Base-by-base conservation (phyloP, 2,888 invertebrate species). In the Erynnis tages region DNA sequence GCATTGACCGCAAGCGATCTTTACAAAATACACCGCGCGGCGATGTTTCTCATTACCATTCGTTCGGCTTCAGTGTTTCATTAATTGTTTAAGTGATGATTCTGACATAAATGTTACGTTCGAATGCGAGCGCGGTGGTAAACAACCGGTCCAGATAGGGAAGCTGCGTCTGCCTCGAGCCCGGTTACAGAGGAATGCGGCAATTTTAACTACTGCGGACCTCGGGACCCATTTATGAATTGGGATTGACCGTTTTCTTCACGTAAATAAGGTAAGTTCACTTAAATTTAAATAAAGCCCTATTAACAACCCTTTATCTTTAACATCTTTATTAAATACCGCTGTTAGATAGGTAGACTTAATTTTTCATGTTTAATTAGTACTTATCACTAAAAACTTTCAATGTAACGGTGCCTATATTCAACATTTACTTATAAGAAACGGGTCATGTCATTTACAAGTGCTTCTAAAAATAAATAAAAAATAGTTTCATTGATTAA, bases 181-280 rank as follows among this genome's bases (percentile, higher is more conserved):
- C 82, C 76, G 81, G 73, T 76, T 81, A 81, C 82, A 80, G 79
- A 79, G 88, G 88, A 89, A 89, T 89, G 88, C 88, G 85, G 88
- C 81, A 87, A 87, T 86, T 87, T 88, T 87, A 87, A 86, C 87
- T 84, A 86, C 86, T 86, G 86, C 87, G 80, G 86, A 81, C 80
- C 73, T 78, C 80, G 76, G 81, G 77, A 82, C 79, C 80, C 78
- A 78, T 80, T 81, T 75, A 75, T 71, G 76, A 78, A 76, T 77
- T 81, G 79, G 82, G 79, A 80, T 80, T 77, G 71, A 74, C 73
- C 71, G 70, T 68, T 68, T 73, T 68, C 74, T 67, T 65, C 67
- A 62, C 65, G 62, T 62, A 64, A 69, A 70, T 72, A 79, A 84
- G 84, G 85, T 85, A 67, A 76, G 82, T 69, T 56, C 21, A 16